Evolutionary conservation across 2,113 vertebrate genomes (phyloP).

Genomic region (Antigone vipio): DNA sequence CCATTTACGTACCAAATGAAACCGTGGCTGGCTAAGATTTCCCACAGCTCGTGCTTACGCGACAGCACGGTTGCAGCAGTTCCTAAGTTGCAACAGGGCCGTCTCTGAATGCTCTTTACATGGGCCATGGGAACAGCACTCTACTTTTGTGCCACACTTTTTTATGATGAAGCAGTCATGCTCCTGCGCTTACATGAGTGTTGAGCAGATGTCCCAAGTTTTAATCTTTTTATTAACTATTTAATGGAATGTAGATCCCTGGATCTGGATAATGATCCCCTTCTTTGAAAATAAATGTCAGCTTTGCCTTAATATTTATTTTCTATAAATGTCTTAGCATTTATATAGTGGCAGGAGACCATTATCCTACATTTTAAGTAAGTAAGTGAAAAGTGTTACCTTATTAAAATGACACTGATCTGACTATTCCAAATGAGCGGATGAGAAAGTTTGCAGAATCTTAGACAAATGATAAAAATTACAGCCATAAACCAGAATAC

Average conservation of each 20-base stretch:
- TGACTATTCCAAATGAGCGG: slow-evolving; percentile 56
- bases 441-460: slow-evolving; percentile 69
- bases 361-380: slow-evolving; percentile 64
- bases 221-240: slow-evolving; percentile 21
- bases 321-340: slow-evolving; percentile 78
- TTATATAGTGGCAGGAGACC: slow-evolving; percentile 66
- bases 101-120: not conserved
- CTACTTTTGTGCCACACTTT: not conserved
- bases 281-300: slow-evolving; percentile 76
- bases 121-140: not conserved
- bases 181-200: not conserved
- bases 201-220: not conserved
- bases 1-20: not conserved
- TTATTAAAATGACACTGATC: slow-evolving; percentile 77
- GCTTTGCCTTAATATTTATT: slow-evolving; percentile 82
- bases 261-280: slow-evolving; percentile 66
- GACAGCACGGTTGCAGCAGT: not conserved
- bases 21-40: not conserved
- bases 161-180: not conserved
- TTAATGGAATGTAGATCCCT: slow-evolving; percentile 51
- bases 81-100: not conserved
- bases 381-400: slow-evolving; percentile 75
- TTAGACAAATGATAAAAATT: slow-evolving; percentile 62
- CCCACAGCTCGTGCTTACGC: not conserved
- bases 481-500: slow-evolving; percentile 70